Percentiles rank a stretch among this genome's conserved stretches.
phyloP scores from a whole-genome alignment of 1,140 invertebrate species.

The Heterodera schachtii region DNA sequence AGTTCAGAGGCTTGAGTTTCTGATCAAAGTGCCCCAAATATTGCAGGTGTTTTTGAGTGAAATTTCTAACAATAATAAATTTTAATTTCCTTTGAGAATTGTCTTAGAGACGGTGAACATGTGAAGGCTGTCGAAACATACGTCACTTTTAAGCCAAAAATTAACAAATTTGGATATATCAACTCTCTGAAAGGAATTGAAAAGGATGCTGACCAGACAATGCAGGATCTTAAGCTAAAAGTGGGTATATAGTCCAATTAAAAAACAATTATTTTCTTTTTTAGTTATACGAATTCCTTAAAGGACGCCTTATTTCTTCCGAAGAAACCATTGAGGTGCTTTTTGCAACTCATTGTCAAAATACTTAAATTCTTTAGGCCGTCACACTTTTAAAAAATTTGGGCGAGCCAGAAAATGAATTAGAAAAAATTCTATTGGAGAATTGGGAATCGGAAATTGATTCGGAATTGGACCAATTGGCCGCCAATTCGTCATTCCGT shows the following conservation, averaged over 20 bases:
- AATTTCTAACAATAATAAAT: neutral
- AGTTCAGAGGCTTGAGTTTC: slow-evolving; percentile 40
- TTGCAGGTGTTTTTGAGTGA: slow-evolving; percentile 21
- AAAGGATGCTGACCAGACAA: slow-evolving; percentile 10
- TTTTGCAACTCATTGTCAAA: neutral
- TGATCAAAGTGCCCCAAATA: slow-evolving; percentile 49
- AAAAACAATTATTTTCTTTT: slow-evolving; percentile 1
- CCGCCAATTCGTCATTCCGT: slow-evolving; percentile 13
- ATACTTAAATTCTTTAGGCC: slow-evolving; percentile 12
- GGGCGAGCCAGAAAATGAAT: slow-evolving; percentile 18
- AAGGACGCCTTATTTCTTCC: slow-evolving; percentile 20
- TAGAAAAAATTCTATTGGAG: slow-evolving; percentile 22
- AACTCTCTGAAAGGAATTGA: slow-evolving; percentile 30
- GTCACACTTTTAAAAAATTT: slow-evolving; percentile 24
- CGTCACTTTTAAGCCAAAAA: slow-evolving; percentile 27
- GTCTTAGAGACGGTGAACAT: slow-evolving; percentile 12
- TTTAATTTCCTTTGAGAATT: slow-evolving; percentile 26
- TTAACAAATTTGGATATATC: slow-evolving; percentile 26
- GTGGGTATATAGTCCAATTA: neutral
- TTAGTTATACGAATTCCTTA: slow-evolving; percentile 25
- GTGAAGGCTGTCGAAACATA: slow-evolving; percentile 29
- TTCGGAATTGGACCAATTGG: slow-evolving; percentile 29
- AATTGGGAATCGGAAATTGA: slow-evolving; percentile 26
- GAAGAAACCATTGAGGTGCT: slow-evolving; percentile 34
- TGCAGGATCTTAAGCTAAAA: slow-evolving; percentile 14